Evolutionary conservation across 1,140 invertebrate species (phyloP).

Genomic region (Drosophila auraria): DNA sequence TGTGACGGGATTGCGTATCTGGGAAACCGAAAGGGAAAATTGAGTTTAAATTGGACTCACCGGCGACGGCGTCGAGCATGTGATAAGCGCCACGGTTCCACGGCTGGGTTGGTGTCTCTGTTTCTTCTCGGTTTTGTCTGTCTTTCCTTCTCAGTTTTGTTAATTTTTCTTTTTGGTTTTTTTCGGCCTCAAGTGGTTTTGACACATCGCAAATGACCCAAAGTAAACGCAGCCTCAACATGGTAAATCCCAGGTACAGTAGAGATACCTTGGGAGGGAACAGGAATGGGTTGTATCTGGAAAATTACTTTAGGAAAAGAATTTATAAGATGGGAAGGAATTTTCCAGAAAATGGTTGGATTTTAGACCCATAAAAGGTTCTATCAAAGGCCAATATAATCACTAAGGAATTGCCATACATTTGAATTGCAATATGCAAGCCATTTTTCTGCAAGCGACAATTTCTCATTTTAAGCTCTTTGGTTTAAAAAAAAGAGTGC

Average conservation of each 20-base stretch:
- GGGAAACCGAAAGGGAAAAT: conserved; percentile 42
- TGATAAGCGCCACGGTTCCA: conserved; percentile 35
- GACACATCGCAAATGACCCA: conserved; percentile 41
- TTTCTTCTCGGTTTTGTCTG: background rate
- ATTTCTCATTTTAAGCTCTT: too few species aligned
- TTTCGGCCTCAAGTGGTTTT: conserved; percentile 40
- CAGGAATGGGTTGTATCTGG: too few species aligned
- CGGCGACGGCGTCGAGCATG: conserved; percentile 14
- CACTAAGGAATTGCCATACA: too few species aligned
- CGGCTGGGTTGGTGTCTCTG: conserved; percentile 1
- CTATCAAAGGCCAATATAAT: too few species aligned
- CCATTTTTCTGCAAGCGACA: too few species aligned
- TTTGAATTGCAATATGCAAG: too few species aligned
- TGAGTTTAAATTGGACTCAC: conserved; percentile 56
- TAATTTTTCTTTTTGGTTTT: background rate
- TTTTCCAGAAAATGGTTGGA: too few species aligned
- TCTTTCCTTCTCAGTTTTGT: background rate
- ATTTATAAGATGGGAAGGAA: too few species aligned
- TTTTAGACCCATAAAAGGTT: too few species aligned
- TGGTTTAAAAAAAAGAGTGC: background rate
- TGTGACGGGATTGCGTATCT: conserved; percentile 9
- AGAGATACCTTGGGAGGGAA: background rate
- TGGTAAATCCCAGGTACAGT: conserved; percentile 16
- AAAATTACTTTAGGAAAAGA: background rate
- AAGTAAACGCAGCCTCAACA: conserved; percentile 12